These are phyloP conservation scores for Arvicola amphibius DNA, from an alignment of 2,797 vertebrate species.

Conservation along the genomic window DNA sequence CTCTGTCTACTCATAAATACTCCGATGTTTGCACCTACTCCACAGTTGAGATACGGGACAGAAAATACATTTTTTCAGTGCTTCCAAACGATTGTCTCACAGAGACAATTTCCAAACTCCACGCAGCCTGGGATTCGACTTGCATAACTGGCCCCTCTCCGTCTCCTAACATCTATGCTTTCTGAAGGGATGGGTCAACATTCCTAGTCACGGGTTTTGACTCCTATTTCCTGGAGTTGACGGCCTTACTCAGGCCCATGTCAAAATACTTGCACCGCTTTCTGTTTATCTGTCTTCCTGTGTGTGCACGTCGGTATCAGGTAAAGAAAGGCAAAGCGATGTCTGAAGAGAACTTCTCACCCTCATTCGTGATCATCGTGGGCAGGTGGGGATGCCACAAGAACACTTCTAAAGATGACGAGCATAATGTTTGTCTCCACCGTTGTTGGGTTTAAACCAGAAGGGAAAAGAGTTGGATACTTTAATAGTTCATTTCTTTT, in stretches of 20 bases:
- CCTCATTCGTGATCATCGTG: not conserved
- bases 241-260: not conserved
- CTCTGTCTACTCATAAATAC: not conserved
- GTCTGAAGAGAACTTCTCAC: conserved; percentile 16
- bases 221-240: not conserved
- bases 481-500: not conserved
- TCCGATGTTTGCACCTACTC: not conserved
- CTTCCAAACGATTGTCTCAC: not conserved
- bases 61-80: not conserved
- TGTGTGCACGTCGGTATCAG: not conserved
- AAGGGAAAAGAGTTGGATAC: not conserved
- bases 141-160: not conserved
- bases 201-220: not conserved
- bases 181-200: not conserved
- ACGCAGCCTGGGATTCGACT: not conserved
- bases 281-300: not conserved
- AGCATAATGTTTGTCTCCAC: not conserved
- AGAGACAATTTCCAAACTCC: not conserved
- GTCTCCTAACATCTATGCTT: not conserved
- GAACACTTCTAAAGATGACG: not conserved
- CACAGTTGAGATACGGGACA: not conserved
- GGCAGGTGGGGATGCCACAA: not conserved
- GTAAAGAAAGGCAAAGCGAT: conserved; percentile 1
- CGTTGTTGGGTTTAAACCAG: conserved; percentile 30
- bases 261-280: not conserved